phyloP scores from a whole-genome alignment of 1,140 invertebrate species.

The Drosophila sproati region DNA sequence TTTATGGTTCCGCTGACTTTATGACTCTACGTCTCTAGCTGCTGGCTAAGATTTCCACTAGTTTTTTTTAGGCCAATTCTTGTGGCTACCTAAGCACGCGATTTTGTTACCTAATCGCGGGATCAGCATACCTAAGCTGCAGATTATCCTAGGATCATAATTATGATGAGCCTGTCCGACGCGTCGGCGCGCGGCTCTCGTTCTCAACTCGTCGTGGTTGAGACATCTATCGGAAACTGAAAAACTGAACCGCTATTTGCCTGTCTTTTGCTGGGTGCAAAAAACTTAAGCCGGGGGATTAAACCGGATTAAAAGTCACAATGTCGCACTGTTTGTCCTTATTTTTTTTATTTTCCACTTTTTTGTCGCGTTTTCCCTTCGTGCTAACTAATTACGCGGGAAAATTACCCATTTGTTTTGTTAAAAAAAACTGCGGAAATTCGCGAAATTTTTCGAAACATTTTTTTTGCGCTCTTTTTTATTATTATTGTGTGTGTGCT shows the following conservation, averaged over 20 bases:
- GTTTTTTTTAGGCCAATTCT: conserved; percentile 73
- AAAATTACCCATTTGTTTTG: conserved; percentile 76
- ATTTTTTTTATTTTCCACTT: conserved; percentile 53
- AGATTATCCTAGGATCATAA: conserved; percentile 83
- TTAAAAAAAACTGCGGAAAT: conserved; percentile 56
- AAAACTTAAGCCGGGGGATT: conserved; percentile 81
- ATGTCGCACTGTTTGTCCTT: conserved; percentile 53
- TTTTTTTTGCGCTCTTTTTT: conserved; percentile 38
- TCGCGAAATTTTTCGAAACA: conserved; percentile 63
- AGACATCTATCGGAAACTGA: background rate
- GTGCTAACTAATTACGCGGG: conserved; percentile 73
- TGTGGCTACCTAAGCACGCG: conserved; percentile 78
- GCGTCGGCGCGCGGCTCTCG: conserved; percentile 52
- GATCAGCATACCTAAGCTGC: conserved; percentile 79
- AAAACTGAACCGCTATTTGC: conserved; percentile 34
- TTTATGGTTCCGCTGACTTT: conserved; percentile 70
- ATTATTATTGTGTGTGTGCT: conserved; percentile 27
- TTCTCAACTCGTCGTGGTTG: conserved; percentile 50
- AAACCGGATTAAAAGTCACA: conserved; percentile 81
- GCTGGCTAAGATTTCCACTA: background rate
- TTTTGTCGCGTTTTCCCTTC: conserved; percentile 59
- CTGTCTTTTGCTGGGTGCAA: conserved; percentile 47
- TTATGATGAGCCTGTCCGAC: conserved; percentile 66
- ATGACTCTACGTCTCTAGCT: conserved; percentile 35
- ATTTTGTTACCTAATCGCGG: conserved; percentile 79